phyloP scores from a whole-genome alignment of 2,797 vertebrate genomes.

The Danio choprae region DNA sequence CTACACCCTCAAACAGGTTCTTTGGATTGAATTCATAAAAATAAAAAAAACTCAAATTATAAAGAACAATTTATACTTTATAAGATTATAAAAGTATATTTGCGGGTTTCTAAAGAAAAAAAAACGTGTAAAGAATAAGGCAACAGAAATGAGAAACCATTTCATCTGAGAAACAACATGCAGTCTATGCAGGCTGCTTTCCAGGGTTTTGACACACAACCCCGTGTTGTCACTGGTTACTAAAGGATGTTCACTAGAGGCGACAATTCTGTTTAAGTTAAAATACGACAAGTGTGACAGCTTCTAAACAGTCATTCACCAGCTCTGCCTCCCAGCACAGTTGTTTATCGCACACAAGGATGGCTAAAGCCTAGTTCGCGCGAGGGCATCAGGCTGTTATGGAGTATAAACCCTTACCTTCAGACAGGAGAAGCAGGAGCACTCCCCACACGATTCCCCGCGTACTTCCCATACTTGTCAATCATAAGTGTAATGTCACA shows the following conservation, averaged over 20 bases:
- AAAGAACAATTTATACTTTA: not conserved
- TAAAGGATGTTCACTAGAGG: slow-evolving; percentile 18
- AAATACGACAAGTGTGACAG: slow-evolving; percentile 9
- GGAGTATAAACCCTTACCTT: slow-evolving; percentile 71
- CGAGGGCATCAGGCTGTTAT: slow-evolving; percentile 23
- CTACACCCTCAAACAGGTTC: not conserved
- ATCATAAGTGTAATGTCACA: slow-evolving; percentile 78
- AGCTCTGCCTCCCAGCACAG: not conserved
- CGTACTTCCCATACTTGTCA: slow-evolving; percentile 78
- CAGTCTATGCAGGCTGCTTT: not conserved
- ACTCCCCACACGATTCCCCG: slow-evolving; percentile 76
- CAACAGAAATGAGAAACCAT: not conserved
- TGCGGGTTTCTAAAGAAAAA: not conserved
- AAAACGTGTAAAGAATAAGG: not conserved
- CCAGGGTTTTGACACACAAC: slow-evolving; percentile 5
- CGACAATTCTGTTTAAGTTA: not conserved
- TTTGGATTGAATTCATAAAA: no score
- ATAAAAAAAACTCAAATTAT: no score
- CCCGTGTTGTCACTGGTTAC: slow-evolving; percentile 7
- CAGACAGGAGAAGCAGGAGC: slow-evolving; percentile 71
- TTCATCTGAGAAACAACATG: not conserved
- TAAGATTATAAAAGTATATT: not conserved
- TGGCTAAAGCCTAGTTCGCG: not conserved
- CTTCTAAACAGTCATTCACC: not conserved
- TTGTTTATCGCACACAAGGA: slow-evolving; percentile 1